Conservation (phyloP, 2,113 vertebrate species). For the Copsychus sechellarum region DNA sequence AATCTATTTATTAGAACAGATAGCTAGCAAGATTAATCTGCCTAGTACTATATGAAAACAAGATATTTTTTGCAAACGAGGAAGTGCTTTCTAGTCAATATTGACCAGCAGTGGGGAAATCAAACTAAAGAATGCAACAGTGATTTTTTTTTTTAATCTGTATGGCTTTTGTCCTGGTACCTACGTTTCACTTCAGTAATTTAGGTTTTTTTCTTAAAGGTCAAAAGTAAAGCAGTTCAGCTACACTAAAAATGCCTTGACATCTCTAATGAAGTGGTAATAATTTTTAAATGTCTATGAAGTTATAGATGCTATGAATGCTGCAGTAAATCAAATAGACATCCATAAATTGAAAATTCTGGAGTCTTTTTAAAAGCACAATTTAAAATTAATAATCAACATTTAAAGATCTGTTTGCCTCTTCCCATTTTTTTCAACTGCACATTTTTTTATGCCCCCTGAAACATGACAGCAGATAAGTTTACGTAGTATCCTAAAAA, state of each 20-base stretch:
- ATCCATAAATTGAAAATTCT: neutral
- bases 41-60: neutral
- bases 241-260: neutral
- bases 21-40: neutral
- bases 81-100: neutral
- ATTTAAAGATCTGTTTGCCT: slow-evolving; percentile 14
- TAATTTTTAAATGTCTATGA: neutral
- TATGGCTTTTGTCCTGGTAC: neutral
- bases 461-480: neutral
- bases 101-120: neutral
- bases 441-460: slow-evolving; percentile 24
- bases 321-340: slow-evolving; percentile 17
- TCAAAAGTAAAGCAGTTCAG: slow-evolving; percentile 6
- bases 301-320: neutral
- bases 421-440: slow-evolving; percentile 22
- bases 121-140: neutral
- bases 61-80: neutral
- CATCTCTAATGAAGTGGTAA: neutral
- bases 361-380: neutral
- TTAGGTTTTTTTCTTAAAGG: neutral
- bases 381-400: slow-evolving; percentile 29
- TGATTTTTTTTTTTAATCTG: neutral
- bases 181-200: neutral
- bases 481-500: neutral
- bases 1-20: neutral